Evolutionary conservation across 92 coral and sea anemone species (phyloP).

Genomic region (Siderastrea radians): DNA sequence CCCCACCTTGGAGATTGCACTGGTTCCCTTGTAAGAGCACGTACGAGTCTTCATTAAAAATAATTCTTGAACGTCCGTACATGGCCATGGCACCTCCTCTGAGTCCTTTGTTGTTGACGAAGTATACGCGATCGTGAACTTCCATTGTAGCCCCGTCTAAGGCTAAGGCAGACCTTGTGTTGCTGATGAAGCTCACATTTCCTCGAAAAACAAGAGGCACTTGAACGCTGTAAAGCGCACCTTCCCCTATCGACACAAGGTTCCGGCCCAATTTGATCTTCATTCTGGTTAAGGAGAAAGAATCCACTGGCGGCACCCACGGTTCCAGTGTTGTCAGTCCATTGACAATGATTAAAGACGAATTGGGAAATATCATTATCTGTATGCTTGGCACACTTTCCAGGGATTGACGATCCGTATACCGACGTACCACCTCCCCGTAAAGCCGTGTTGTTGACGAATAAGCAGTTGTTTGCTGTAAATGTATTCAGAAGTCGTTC

Average conservation of each 20-base stretch:
- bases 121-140: conserved; percentile 61
- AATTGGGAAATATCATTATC: conserved; percentile 38
- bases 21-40: conserved; percentile 71
- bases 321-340: conserved; percentile 69
- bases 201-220: conserved; percentile 75
- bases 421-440: conserved; percentile 82
- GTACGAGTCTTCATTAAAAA: conserved; percentile 60
- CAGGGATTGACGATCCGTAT: conserved; percentile 70
- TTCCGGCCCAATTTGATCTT: conserved; percentile 80
- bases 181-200: conserved; percentile 50
- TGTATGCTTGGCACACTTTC: not conserved
- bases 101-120: conserved; percentile 74
- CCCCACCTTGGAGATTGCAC: conserved; percentile 85
- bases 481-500: conserved; percentile 55
- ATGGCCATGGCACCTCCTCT: conserved; percentile 93
- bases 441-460: conserved; percentile 63
- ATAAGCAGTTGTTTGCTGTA: conserved; percentile 52
- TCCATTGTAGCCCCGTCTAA: conserved; percentile 80
- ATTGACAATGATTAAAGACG: conserved; percentile 43
- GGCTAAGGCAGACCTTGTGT: conserved; percentile 81
- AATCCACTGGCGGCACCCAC: conserved; percentile 83
- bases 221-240: conserved; percentile 75
- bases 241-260: conserved; percentile 78
- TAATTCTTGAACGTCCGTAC: conserved; percentile 88
- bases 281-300: conserved; percentile 73